phyloP scores from a whole-genome alignment of 2,113 vertebrate genomes.

The Crotalus tigris region DNA sequence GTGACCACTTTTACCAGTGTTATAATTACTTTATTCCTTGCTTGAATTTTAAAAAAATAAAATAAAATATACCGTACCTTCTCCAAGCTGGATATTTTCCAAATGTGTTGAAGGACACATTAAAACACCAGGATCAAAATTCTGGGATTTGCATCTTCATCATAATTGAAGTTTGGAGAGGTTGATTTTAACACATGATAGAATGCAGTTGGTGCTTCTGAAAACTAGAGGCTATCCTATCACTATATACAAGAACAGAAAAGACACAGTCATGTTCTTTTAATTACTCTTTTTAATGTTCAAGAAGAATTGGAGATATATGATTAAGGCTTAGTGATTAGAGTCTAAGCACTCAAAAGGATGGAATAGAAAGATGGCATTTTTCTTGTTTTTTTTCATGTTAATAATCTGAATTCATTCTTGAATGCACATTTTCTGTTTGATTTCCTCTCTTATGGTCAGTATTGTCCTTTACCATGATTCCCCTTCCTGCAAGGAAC shows the following conservation, averaged over 20 bases:
- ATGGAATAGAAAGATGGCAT: neutral
- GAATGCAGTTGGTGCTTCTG: slow-evolving; percentile 8
- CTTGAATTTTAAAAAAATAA: neutral
- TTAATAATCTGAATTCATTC: neutral
- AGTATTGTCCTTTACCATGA: neutral
- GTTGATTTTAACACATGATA: neutral
- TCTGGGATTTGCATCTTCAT: neutral
- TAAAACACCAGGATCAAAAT: neutral
- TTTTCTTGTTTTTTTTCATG: neutral
- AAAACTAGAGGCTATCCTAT: slow-evolving; percentile 17
- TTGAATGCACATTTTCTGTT: neutral
- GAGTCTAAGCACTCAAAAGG: neutral
- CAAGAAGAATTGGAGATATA: neutral
- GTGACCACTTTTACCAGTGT: neutral
- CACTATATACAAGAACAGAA: neutral
- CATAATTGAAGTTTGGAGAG: neutral
- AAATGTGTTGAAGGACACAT: neutral
- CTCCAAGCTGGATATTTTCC: neutral
- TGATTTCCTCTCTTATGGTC: neutral
- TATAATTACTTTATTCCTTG: neutral
- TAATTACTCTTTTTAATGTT: neutral
- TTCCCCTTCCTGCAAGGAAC: neutral
- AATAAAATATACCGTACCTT: neutral
- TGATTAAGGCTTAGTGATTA: neutral
- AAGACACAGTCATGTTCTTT: neutral